Conservation (phyloP, 2,888 invertebrate species). For the Chouioia cunea region DNA sequence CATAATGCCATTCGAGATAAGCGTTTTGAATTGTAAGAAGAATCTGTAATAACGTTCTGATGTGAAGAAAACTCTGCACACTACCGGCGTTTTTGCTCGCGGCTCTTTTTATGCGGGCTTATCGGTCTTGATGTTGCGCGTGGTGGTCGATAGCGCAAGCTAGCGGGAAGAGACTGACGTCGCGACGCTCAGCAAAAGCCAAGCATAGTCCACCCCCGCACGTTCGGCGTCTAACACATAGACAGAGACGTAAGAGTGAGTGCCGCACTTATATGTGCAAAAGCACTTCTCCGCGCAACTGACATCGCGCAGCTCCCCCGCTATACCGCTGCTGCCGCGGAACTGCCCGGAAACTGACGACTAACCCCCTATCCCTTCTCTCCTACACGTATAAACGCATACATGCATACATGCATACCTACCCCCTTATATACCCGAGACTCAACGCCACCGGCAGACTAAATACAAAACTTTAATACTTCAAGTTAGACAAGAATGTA, state of each 20-base stretch:
- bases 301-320: too few species aligned
- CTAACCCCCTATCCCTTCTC: conserved; percentile 1
- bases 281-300: conserved; percentile 27
- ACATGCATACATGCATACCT: too few species aligned
- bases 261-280: conserved; percentile 52
- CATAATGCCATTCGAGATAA: conserved; percentile 19
- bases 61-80: background rate
- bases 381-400: background rate
- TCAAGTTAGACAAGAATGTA: too few species aligned
- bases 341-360: conserved; percentile 67
- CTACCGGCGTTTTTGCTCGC: conserved; percentile 1
- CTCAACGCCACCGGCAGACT: conserved; percentile 12
- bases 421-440: conserved; percentile 4
- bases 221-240: background rate
- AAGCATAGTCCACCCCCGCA: background rate
- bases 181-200: conserved; percentile 63
- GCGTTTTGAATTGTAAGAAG: too few species aligned
- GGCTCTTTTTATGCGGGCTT: conserved; percentile 12
- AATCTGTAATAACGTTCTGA: too few species aligned
- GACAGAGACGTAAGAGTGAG: conserved; percentile 44
- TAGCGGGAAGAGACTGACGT: conserved; percentile 61
- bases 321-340: conserved; percentile 55
- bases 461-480: background rate
- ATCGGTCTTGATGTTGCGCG: conserved; percentile 18
- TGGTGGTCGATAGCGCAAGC: conserved; percentile 35